phyloP scores from a whole-genome alignment of 2,888 invertebrate genomes.

The Lasiommata megera region DNA sequence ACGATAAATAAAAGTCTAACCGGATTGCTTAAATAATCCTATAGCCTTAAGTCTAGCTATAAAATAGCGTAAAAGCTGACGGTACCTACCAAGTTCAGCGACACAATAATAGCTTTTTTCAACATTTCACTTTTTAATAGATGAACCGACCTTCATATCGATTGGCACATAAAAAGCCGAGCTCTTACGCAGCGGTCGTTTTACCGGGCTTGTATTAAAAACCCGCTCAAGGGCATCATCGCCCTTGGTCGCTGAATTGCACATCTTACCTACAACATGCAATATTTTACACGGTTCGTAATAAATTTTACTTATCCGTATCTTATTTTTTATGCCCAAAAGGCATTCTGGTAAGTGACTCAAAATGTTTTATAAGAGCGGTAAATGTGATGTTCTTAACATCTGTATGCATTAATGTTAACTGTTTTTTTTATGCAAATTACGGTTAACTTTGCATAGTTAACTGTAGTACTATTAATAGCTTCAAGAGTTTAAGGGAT shows the following conservation, averaged over 20 bases:
- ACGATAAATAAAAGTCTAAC: no score
- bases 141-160: conserved; percentile 34
- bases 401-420: neutral
- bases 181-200: conserved; percentile 31
- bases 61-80: conserved; percentile 3
- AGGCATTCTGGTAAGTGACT: conserved; percentile 41
- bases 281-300: conserved; percentile 58
- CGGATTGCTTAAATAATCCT: neutral
- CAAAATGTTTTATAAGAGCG: conserved; percentile 40
- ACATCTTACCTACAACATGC: conserved; percentile 54
- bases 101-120: conserved; percentile 11
- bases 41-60: neutral
- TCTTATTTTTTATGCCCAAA: conserved; percentile 53
- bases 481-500: no score
- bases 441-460: neutral
- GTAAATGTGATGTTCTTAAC: conserved; percentile 35
- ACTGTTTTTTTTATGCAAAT: conserved; percentile 2
- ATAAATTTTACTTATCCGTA: conserved; percentile 57
- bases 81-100: conserved; percentile 8
- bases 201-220: conserved; percentile 47
- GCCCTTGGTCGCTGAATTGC: conserved; percentile 57
- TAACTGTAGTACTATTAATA: neutral
- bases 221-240: conserved; percentile 60
- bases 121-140: conserved; percentile 24
- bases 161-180: conserved; percentile 33